A percentile compares a stretch with the other conserved stretches of the same genome.
These are phyloP conservation scores for Hyposmocoma kahamanoa DNA, from an alignment of 1,140 invertebrate genomes.

Conservation along the genomic window DNA sequence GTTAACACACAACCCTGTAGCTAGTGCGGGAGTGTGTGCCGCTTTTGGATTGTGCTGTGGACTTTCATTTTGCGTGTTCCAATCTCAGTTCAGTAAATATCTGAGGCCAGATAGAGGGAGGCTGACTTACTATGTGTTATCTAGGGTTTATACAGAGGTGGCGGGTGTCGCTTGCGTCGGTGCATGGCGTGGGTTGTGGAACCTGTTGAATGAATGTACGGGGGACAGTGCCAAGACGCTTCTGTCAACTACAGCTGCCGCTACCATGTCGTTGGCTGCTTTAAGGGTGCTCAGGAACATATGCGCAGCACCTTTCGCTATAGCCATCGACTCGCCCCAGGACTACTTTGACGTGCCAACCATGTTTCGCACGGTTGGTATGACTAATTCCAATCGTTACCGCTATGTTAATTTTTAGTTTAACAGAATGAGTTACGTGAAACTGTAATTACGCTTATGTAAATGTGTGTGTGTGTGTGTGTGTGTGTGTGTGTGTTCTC, in stretches of 20 bases:
- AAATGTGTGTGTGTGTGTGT: too few species aligned
- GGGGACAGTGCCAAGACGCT: slow-evolving; percentile 76
- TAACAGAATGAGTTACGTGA: too few species aligned
- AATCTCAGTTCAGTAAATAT: slow-evolving; percentile 76
- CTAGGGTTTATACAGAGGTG: slow-evolving; percentile 82
- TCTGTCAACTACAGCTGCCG: slow-evolving; percentile 76
- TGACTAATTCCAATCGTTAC: not conserved
- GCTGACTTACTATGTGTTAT: slow-evolving; percentile 80
- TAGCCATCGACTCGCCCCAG: slow-evolving; percentile 81
- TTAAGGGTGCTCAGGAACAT: slow-evolving; percentile 84
- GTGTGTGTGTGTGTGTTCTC: too few species aligned
- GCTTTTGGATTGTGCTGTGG: slow-evolving; percentile 80
- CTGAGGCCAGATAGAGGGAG: slow-evolving; percentile 80
- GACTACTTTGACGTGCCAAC: slow-evolving; percentile 89
- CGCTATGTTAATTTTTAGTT: too few species aligned
- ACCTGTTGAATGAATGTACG: slow-evolving; percentile 81
- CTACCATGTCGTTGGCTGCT: slow-evolving; percentile 77
- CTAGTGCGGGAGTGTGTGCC: slow-evolving; percentile 79
- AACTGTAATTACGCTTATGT: too few species aligned
- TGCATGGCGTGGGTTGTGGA: slow-evolving; percentile 89
- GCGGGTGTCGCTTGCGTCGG: slow-evolving; percentile 88
- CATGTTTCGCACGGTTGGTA: slow-evolving; percentile 80
- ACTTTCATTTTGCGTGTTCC: slow-evolving; percentile 79
- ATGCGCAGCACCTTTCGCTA: slow-evolving; percentile 85
- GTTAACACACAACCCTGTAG: slow-evolving; percentile 73